Conservation (phyloP, 2,888 invertebrate genomes). For the Caenorhabditis japonica region DNA sequence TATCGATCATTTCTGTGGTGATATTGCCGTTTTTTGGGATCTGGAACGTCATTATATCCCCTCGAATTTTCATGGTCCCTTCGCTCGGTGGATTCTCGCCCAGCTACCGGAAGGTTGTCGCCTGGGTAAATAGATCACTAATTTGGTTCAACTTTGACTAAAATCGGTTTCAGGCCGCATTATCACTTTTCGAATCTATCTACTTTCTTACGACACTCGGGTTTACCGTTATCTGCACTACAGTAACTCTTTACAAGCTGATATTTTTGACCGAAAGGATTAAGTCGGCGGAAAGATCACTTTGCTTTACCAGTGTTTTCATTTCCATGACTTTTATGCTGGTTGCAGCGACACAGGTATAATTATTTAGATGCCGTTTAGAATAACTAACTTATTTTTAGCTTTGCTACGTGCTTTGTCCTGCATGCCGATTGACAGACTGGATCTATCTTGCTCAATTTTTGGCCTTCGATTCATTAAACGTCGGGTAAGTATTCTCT, state of each 20-base stretch:
- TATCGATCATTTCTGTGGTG: neutral
- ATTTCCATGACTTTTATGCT: slow-evolving; percentile 17
- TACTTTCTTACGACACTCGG: slow-evolving; percentile 9
- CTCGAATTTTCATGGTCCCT: neutral
- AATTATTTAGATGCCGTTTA: no score
- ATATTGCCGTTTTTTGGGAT: slow-evolving; percentile 3
- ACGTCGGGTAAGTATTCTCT: no score
- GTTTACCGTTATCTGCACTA: slow-evolving; percentile 10
- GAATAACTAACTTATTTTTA: neutral
- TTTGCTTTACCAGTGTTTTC: slow-evolving; percentile 17
- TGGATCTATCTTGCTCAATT: neutral
- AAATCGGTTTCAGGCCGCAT: slow-evolving; percentile 24
- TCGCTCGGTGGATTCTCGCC: slow-evolving; percentile 1
- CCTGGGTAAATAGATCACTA: slow-evolving; percentile 3
- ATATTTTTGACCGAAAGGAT: slow-evolving; percentile 11
- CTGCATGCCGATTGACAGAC: neutral
- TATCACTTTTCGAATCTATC: slow-evolving; percentile 25
- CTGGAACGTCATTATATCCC: slow-evolving; percentile 7
- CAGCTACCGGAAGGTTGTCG: neutral
- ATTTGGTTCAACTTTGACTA: no score
- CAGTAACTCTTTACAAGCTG: slow-evolving; percentile 20
- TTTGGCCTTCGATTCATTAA: neutral
- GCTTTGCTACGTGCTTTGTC: neutral
- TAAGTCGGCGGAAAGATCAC: slow-evolving; percentile 21
- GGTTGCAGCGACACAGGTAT: slow-evolving; percentile 14